Conservation (phyloP, 2,888 invertebrate genomes). For the Eristalinus sepulchralis region DNA sequence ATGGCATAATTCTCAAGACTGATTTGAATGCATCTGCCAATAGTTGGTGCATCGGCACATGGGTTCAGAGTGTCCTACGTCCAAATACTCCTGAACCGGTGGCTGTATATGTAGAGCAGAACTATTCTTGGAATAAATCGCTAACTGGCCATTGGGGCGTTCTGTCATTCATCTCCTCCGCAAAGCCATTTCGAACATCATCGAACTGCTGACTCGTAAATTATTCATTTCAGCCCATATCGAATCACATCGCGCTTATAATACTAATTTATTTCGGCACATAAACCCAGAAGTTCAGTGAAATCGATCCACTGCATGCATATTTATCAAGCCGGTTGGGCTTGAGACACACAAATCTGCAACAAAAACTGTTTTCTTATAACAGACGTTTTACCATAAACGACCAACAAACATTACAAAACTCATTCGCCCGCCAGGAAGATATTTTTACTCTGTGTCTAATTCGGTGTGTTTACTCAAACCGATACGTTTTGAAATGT, state of each 20-base stretch:
- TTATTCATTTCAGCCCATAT: background rate
- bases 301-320: background rate
- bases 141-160: too few relatives aligned
- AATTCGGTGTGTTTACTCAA: background rate
- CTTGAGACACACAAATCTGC: background rate
- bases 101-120: too few relatives aligned
- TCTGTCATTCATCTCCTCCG: too few relatives aligned
- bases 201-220: background rate
- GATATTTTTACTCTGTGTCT: too few relatives aligned
- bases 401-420: background rate
- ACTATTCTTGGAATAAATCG: too few relatives aligned
- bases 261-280: background rate
- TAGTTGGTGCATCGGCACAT: too few relatives aligned
- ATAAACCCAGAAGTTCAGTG: background rate
- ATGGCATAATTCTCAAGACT: too few relatives aligned
- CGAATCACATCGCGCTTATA: background rate
- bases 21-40: too few relatives aligned
- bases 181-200: background rate
- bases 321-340: background rate
- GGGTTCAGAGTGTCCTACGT: too few relatives aligned
- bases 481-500: background rate
- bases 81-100: too few relatives aligned
- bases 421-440: background rate
- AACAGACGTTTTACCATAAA: background rate
- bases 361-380: background rate